Conservation (phyloP, 2,888 invertebrate species). For the Gastrophysa polygoni region DNA sequence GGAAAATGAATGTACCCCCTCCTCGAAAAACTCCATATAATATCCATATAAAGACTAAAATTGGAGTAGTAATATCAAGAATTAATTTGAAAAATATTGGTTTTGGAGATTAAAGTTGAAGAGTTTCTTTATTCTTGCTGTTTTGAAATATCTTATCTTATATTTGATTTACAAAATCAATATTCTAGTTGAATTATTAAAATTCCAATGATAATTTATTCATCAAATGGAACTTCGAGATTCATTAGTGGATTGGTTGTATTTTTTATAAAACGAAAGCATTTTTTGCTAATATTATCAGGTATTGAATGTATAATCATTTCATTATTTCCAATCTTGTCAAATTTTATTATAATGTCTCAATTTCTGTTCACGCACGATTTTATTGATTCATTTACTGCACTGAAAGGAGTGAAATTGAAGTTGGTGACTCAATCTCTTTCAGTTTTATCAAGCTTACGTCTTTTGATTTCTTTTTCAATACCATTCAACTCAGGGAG, state of each 20-base stretch:
- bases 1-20: too few species aligned
- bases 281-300: slow-evolving; percentile 66
- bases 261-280: slow-evolving; percentile 64
- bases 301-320: slow-evolving; percentile 68
- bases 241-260: slow-evolving; percentile 62
- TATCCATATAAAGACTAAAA: slow-evolving; percentile 53
- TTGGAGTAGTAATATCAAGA: slow-evolving; percentile 58
- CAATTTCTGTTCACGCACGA: too few species aligned
- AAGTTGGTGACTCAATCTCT: too few species aligned
- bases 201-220: slow-evolving; percentile 14
- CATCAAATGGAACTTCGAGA: slow-evolving; percentile 55
- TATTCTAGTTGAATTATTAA: too few species aligned
- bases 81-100: slow-evolving; percentile 74
- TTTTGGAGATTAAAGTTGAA: slow-evolving; percentile 72
- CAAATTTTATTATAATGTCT: too few species aligned
- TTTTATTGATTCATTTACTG: too few species aligned
- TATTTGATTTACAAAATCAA: slow-evolving; percentile 57
- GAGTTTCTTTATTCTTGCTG: slow-evolving; percentile 63
- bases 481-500: too few species aligned
- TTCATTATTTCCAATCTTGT: not conserved
- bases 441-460: too few species aligned
- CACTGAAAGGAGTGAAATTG: too few species aligned
- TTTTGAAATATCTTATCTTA: slow-evolving; percentile 66
- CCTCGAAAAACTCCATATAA: too few species aligned
- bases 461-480: too few species aligned